These are phyloP conservation scores for Aphis craccivora DNA, from an alignment of 1,140 invertebrate species.

Conservation along the genomic window DNA sequence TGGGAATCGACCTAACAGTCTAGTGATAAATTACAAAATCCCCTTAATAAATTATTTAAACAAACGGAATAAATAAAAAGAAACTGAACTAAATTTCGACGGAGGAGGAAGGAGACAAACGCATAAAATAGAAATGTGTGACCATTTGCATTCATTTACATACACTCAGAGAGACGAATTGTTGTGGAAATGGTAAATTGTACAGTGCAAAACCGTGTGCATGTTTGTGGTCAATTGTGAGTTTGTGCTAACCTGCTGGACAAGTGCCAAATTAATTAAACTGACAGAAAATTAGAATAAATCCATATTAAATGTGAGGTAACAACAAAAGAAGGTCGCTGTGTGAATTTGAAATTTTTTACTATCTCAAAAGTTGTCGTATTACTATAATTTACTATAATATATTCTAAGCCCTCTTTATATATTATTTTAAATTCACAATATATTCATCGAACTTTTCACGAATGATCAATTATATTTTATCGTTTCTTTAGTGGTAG, in stretches of 20 bases:
- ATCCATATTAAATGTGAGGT: neutral
- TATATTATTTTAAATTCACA: neutral
- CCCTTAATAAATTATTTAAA: constrained; percentile 28
- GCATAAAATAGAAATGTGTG: constrained; percentile 29
- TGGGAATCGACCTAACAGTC: neutral
- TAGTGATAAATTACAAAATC: neutral
- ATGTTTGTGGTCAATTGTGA: constrained; percentile 32
- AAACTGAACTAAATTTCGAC: constrained; percentile 23
- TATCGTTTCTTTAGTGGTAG: neutral
- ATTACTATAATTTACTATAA: neutral
- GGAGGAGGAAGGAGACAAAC: neutral
- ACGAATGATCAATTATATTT: neutral
- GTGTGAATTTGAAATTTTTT: neutral
- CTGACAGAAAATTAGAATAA: neutral
- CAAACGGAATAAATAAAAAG: neutral
- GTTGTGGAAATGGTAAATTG: neutral
- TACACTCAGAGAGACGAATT: constrained; percentile 1
- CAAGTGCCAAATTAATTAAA: constrained; percentile 39
- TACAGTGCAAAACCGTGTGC: neutral
- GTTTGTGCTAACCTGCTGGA: constrained; percentile 18
- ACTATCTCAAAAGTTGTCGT: neutral
- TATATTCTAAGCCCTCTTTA: neutral
- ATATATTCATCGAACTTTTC: neutral
- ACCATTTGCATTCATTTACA: constrained; percentile 50
- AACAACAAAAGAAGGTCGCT: neutral